Evolutionary conservation across 2,888 invertebrate genomes (phyloP), one percentile per base, ranked within the genome.

Genomic region (Baccha elongata): DNA sequence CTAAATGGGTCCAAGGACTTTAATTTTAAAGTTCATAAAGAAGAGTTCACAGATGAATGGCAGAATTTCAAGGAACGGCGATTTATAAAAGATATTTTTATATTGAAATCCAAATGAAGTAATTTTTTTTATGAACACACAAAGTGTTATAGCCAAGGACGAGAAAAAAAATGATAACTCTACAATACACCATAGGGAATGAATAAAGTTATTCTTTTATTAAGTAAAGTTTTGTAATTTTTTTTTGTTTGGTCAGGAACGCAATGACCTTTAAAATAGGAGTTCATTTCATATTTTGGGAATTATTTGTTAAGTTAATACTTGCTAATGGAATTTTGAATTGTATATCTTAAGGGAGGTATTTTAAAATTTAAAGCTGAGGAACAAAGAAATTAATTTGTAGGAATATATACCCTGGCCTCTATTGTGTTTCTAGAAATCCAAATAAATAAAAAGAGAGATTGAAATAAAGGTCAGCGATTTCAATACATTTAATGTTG

Each of bases 91-190:
- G 5, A 37, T 62, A 52, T 32, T 32, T 32, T 32, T 32, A 7
- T n/a, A n/a, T n/a, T n/a, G n/a, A n/a, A n/a, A n/a, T n/a, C 7
- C 8, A 32, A 26, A 26, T 26, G 26, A 4, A 71, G 65, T 67
- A 55, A 65, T 60, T 78, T 65, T n/a, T 52, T 29, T 46, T 23
- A 44, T 58, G 37, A 40, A 53, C 21, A 67, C 32, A 52, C 13
- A 65, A 32, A 26, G 44, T 42, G 53, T 53, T 67, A 60, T n/a
- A n/a, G n/a, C 26, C 37, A 46, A 23, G 44, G 69, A 48, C 29
- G 48, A 23, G 5, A 48, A 23, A 15, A 44, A 23, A 3, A 35
- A 15, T 35, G 42, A 37, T 0, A 50, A 37, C 44, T 58, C 50
- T 50, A 15, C 21, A 21, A n/a, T 48, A 29, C 6, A 19, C 35